These are phyloP conservation scores for Lanistes nyassanus DNA, from an alignment of 1,140 invertebrate species.

Conservation along the genomic window DNA sequence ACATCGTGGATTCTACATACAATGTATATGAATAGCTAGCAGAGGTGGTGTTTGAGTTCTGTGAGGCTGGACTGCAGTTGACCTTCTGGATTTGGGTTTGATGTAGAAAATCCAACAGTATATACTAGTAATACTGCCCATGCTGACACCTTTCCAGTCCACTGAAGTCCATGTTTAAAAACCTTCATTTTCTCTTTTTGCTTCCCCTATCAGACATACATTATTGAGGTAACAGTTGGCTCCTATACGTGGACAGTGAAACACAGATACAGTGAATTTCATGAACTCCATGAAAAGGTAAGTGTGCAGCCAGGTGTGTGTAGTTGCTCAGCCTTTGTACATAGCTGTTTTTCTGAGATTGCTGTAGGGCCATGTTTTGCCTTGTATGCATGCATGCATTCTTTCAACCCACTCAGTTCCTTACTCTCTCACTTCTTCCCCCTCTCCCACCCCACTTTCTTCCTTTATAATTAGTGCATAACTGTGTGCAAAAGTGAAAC, in stretches of 20 bases:
- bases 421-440: too few relatives aligned
- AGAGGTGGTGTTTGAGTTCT: too few relatives aligned
- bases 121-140: not conserved
- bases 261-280: conserved; percentile 90
- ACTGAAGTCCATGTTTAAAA: not conserved
- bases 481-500: too few relatives aligned
- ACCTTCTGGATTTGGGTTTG: too few relatives aligned
- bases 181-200: too few relatives aligned
- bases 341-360: too few relatives aligned
- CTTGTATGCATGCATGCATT: too few relatives aligned
- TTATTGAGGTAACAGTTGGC: conserved; percentile 75
- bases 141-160: not conserved
- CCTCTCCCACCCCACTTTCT: too few relatives aligned
- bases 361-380: too few relatives aligned
- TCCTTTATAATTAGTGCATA: too few relatives aligned
- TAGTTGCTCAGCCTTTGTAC: not conserved
- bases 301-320: not conserved
- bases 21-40: not conserved
- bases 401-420: too few relatives aligned
- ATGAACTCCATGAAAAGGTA: conserved; percentile 85
- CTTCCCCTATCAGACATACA: conserved; percentile 21
- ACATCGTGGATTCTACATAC: not conserved
- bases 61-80: too few relatives aligned
- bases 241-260: conserved; percentile 82
- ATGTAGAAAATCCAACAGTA: not conserved